Evolutionary conservation across 2,113 vertebrate genomes (phyloP).

Genomic region (Bufo bufo): DNA sequence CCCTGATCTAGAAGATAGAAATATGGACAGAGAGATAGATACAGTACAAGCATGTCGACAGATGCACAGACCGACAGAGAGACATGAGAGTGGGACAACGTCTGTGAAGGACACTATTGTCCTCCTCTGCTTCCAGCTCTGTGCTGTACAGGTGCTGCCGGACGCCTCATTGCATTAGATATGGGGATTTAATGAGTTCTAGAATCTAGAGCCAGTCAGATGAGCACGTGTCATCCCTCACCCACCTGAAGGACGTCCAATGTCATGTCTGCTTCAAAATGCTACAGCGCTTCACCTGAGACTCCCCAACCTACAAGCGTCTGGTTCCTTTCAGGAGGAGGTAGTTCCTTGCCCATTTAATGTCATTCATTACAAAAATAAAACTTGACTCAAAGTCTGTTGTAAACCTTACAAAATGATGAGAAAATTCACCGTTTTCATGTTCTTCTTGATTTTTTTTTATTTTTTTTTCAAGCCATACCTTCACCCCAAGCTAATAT

Average conservation of each 20-base stretch:
- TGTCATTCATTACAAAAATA: not conserved
- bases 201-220: conserved; percentile 47
- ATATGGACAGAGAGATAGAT: too few species aligned
- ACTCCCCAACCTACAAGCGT: not conserved
- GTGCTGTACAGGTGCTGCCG: conserved; percentile 40
- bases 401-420: not conserved
- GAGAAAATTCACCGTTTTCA: not conserved
- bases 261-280: conserved; percentile 26
- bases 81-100: conserved; percentile 29
- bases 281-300: not conserved
- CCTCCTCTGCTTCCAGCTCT: conserved; percentile 5
- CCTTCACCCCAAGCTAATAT: conserved; percentile 14
- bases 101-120: conserved; percentile 35
- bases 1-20: too few species aligned
- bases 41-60: not conserved
- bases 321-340: not conserved
- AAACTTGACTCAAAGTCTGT: not conserved
- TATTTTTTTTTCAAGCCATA: conserved; percentile 9
- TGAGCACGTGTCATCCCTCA: conserved; percentile 42
- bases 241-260: conserved; percentile 46
- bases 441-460: conserved; percentile 3
- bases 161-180: conserved; percentile 55
- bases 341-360: not conserved
- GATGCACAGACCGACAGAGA: conserved; percentile 19
- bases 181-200: conserved; percentile 53